These are phyloP conservation scores for Venusia cambrica DNA, from an alignment of 2,888 invertebrate species.

Conservation along the genomic window DNA sequence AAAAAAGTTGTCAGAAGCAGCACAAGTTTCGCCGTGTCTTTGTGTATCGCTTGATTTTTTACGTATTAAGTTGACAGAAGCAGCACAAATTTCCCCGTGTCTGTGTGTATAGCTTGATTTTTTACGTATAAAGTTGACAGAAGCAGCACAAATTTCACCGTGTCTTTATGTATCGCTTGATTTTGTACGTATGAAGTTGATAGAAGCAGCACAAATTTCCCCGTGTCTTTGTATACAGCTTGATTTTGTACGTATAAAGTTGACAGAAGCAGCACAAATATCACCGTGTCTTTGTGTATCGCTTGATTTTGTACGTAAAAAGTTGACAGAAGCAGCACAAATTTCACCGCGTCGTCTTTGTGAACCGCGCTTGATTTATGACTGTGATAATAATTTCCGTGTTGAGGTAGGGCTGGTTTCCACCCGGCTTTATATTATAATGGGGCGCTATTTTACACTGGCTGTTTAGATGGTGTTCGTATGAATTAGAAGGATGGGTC, in stretches of 20 bases:
- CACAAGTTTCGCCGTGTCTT: constrained; percentile 51
- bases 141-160: constrained; percentile 47
- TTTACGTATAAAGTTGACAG: constrained; percentile 37
- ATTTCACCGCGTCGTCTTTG: constrained; percentile 51
- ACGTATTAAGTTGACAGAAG: constrained; percentile 30
- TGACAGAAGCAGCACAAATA: constrained; percentile 42
- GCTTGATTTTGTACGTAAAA: constrained; percentile 28
- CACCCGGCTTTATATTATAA: constrained; percentile 44
- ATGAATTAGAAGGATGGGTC: constrained; percentile 40
- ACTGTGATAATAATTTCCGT: constrained; percentile 63
- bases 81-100: constrained; percentile 48
- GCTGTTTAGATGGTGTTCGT: constrained; percentile 44
- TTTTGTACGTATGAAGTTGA: constrained; percentile 26
- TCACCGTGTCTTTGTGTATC: constrained; percentile 48
- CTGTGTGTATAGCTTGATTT: constrained; percentile 54
- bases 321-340: constrained; percentile 39
- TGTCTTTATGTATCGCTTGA: constrained; percentile 47
- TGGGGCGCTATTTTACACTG: constrained; percentile 46
- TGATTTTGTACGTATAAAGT: constrained; percentile 28
- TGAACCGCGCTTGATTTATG: constrained; percentile 56
- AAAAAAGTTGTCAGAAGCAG: constrained; percentile 29
- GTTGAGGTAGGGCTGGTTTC: constrained; percentile 64
- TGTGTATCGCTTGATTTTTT: constrained; percentile 58
- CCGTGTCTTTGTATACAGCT: no score
- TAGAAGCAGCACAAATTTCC: constrained; percentile 45